Percentiles rank a stretch among this genome's conserved stretches.
These are phyloP conservation scores for Archivesica marissinica DNA, from an alignment of 1,140 invertebrate species.

Conservation along the genomic window DNA sequence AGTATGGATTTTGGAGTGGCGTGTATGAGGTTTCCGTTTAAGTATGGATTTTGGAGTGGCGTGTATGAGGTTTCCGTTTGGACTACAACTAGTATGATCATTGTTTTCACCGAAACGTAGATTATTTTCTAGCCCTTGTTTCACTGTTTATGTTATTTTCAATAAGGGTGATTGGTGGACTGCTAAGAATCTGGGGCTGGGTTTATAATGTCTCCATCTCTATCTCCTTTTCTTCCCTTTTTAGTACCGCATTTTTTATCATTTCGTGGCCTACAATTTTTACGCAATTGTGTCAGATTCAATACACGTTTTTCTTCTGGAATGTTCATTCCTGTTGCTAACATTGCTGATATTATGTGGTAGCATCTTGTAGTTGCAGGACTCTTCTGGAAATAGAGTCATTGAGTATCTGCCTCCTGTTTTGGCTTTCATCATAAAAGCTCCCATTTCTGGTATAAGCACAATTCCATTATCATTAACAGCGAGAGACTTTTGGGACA, in stretches of 20 bases:
- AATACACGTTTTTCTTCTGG: conserved; percentile 25
- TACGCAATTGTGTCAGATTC: conserved; percentile 15
- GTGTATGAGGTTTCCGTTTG: too few species aligned
- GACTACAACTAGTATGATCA: neutral
- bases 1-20: too few species aligned
- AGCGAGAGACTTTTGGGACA: neutral
- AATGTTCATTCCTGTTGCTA: conserved; percentile 7
- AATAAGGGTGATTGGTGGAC: neutral
- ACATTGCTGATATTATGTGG: conserved; percentile 31
- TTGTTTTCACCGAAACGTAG: neutral
- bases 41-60: too few species aligned
- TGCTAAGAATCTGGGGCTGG: conserved; percentile 17
- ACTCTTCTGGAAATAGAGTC: conserved; percentile 9
- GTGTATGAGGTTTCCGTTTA: too few species aligned
- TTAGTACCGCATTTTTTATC: conserved; percentile 37
- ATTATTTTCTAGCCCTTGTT: neutral
- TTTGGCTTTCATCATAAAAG: conserved; percentile 37
- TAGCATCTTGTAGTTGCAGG: conserved; percentile 9
- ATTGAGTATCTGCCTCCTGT: neutral
- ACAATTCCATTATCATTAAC: conserved; percentile 16
- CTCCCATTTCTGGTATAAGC: conserved; percentile 39
- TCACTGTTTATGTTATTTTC: neutral
- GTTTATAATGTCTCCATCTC: conserved; percentile 9
- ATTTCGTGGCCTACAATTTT: neutral
- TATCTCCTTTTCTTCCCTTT: conserved; percentile 16